These are phyloP conservation scores for Aurelia aurita DNA, from an alignment of 30 jellyfish, hydroid and myxozoan species.

Conservation along the genomic window DNA sequence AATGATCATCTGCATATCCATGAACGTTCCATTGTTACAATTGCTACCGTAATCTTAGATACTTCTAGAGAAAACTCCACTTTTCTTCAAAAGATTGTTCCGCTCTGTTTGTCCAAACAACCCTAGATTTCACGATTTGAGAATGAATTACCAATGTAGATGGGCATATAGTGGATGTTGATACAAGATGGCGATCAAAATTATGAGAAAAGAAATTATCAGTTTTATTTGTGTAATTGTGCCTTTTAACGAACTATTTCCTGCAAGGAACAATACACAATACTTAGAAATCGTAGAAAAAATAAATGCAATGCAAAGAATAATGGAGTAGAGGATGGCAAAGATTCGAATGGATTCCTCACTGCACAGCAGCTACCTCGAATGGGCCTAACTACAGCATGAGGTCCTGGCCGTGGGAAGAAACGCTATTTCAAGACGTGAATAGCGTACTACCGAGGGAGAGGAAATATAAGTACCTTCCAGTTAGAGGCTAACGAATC, in stretches of 20 bases:
- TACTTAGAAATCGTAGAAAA: neutral
- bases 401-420: constrained; percentile 1
- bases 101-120: no score
- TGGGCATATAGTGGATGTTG: constrained; percentile 59
- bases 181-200: constrained; percentile 29
- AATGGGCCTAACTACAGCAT: constrained; percentile 17
- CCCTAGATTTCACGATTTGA: no score
- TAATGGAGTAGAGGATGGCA: constrained; percentile 13
- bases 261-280: neutral
- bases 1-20: constrained; percentile 68
- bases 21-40: no score
- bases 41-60: no score
- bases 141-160: no score
- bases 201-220: constrained; percentile 1
- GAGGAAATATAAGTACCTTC: no score
- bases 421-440: constrained; percentile 11
- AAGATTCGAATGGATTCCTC: constrained; percentile 19
- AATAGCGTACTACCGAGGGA: no score
- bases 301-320: neutral
- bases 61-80: no score
- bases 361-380: constrained; percentile 14
- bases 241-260: neutral
- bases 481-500: no score
- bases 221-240: neutral
- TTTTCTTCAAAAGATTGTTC: no score